These are phyloP conservation scores for Spheniscus humboldti DNA, from an alignment of 2,797 vertebrate genomes.

Conservation along the genomic window DNA sequence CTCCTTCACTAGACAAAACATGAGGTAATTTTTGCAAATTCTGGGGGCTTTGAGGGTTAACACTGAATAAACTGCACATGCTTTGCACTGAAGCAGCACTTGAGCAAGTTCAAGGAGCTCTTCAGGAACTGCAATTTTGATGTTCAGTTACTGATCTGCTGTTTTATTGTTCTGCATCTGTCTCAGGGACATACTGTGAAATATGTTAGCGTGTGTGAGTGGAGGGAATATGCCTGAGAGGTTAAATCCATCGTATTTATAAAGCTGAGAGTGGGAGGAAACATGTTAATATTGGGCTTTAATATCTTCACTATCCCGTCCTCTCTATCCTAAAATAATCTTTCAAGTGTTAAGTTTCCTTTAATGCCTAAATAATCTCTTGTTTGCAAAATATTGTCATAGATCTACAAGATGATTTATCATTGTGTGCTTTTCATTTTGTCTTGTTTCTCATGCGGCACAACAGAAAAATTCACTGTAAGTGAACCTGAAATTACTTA, in stretches of 20 bases:
- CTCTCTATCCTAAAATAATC: background rate
- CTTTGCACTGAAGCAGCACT: background rate
- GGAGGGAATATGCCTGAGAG: background rate
- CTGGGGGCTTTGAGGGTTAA: background rate
- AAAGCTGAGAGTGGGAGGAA: background rate
- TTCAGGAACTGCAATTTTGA: background rate
- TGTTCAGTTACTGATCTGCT: background rate
- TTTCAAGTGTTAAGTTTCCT: background rate
- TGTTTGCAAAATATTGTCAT: background rate
- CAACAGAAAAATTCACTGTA: conserved; percentile 73
- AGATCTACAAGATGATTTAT: conserved; percentile 43
- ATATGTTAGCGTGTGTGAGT: background rate
- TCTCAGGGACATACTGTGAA: background rate
- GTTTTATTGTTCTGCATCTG: background rate
- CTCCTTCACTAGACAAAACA: background rate
- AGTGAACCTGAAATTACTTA: conserved; percentile 65
- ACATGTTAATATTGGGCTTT: background rate
- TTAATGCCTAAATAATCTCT: background rate
- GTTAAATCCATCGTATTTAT: background rate
- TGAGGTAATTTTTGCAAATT: background rate
- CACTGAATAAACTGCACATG: background rate
- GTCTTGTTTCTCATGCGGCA: conserved; percentile 72
- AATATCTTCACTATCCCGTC: background rate
- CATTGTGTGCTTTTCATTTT: conserved; percentile 61
- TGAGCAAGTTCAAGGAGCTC: background rate